These are phyloP conservation scores for Ascaphus truei DNA, from an alignment of 2,113 vertebrate genomes.

Conservation along the genomic window DNA sequence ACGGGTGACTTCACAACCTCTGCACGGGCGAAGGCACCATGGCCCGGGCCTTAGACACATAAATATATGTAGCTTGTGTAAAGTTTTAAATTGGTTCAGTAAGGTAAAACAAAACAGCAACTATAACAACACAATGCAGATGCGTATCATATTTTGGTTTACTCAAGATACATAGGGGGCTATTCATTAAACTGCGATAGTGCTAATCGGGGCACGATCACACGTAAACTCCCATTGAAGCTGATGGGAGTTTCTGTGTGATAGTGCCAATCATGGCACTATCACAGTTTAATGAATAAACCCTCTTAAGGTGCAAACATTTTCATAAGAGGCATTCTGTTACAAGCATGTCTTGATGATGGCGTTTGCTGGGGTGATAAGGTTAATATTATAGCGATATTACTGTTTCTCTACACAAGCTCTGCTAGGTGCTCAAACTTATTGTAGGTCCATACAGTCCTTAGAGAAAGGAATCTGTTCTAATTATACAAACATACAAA, in stretches of 20 bases:
- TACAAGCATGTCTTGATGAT: background rate
- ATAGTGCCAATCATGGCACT: no score
- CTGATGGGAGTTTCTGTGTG: no score
- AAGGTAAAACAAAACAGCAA: slow-evolving; percentile 4
- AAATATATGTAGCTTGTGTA: background rate
- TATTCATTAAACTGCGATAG: no score
- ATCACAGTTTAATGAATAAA: no score
- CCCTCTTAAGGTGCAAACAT: slow-evolving; percentile 34
- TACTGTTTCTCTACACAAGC: background rate
- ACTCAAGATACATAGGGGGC: slow-evolving; percentile 13
- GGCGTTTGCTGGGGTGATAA: background rate
- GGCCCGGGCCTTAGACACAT: no score
- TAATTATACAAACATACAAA: slow-evolving; percentile 10
- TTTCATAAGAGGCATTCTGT: background rate
- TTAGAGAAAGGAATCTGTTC: background rate
- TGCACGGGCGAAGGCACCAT: no score
- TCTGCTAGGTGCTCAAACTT: no score
- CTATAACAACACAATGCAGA: background rate
- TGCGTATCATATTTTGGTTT: slow-evolving; percentile 27
- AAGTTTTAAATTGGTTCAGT: background rate
- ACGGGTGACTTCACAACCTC: no score
- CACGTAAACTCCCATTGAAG: no score
- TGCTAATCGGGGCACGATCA: no score
- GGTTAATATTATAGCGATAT: background rate
- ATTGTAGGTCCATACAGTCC: background rate